Percentiles rank a stretch among this genome's conserved stretches.
Evolutionary conservation across 35 echinoderm and acorn worm species (phyloP).

Genomic region (Lytechinus pictus): DNA sequence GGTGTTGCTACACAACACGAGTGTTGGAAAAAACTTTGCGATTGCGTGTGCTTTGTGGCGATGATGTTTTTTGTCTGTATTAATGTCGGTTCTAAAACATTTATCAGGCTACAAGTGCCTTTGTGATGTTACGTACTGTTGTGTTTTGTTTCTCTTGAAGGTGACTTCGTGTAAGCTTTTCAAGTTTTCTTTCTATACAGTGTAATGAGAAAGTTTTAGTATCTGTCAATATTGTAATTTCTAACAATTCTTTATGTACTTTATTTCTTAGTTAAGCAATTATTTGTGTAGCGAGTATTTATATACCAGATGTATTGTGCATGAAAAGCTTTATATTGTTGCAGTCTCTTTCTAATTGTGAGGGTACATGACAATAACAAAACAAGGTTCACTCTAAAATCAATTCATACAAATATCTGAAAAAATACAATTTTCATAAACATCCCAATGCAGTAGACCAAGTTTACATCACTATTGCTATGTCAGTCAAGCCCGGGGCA

Average conservation of each 20-base stretch:
- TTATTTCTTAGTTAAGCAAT: background rate
- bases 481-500: too few relatives aligned
- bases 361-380: background rate
- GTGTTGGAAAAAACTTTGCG: background rate
- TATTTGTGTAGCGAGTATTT: background rate
- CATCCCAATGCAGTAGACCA: background rate
- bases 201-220: too few relatives aligned
- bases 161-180: background rate
- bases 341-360: background rate
- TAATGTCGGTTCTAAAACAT: background rate
- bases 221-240: background rate
- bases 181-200: background rate
- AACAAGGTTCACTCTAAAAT: background rate
- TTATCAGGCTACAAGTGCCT: background rate
- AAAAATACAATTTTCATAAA: background rate
- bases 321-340: background rate
- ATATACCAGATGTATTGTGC: background rate
- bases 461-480: background rate
- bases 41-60: background rate
- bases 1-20: background rate
- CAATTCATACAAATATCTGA: background rate
- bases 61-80: constrained; percentile 3
- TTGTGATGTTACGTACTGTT: background rate
- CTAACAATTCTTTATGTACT: too few relatives aligned
- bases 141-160: background rate